Percentiles rank a stretch among this genome's conserved stretches.
phyloP scores from a whole-genome alignment of 2,113 vertebrate species.

The Galeopterus variegatus region DNA sequence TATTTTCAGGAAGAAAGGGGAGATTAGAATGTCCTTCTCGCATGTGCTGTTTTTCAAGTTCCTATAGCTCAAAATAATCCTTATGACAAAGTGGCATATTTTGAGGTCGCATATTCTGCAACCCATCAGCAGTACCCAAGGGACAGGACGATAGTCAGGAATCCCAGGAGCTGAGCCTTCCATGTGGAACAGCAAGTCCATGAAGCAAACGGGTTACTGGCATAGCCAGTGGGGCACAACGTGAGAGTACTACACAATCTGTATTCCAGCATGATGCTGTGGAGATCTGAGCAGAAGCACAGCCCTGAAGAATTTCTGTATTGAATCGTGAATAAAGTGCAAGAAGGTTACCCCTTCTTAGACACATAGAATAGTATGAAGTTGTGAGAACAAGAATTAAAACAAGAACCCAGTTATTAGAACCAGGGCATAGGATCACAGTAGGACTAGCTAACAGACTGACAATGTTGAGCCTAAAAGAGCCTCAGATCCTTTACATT shows the following conservation, averaged over 20 bases:
- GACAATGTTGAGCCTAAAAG: not conserved
- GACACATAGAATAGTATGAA: not conserved
- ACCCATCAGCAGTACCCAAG: not conserved
- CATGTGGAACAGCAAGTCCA: not conserved
- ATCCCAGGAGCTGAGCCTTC: not conserved
- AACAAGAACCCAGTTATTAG: not conserved
- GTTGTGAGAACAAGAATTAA: not conserved
- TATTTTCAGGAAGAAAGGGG: not conserved
- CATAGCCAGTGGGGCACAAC: accelerated
- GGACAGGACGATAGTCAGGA: not conserved
- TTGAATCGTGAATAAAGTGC: not conserved
- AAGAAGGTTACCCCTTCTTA: not conserved
- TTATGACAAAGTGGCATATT: not conserved
- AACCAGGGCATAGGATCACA: not conserved
- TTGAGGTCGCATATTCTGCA: not conserved
- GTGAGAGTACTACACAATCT: not conserved
- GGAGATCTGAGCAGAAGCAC: not conserved
- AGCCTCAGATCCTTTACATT: not conserved
- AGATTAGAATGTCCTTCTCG: not conserved
- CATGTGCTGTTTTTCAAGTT: not conserved
- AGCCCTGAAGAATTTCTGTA: not conserved
- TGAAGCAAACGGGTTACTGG: not conserved
- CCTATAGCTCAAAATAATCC: not conserved
- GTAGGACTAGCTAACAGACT: not conserved
- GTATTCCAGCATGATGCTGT: not conserved